Base-by-base conservation (phyloP, 1,140 invertebrate genomes). In the Neodiprion pinetum region DNA sequence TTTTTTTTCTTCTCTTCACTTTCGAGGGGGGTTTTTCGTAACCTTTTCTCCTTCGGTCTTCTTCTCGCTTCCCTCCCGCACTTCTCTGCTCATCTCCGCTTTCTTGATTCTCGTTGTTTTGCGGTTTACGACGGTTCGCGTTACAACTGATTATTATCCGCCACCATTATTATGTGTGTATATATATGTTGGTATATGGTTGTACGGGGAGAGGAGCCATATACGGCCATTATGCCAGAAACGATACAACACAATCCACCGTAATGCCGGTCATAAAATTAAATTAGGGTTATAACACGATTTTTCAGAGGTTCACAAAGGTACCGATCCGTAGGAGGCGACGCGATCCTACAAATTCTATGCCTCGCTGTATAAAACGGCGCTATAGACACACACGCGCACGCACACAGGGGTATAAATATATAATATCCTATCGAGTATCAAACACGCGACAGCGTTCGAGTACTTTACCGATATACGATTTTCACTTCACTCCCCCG, bases 241-340 rank as follows among this genome's bases (percentile, higher is more conserved):
- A 76, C 79, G 77, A 80, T 80, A 81, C 82, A 83, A 87, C 84
- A 87, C 86, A 85, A 85, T 84, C 81, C 83, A 77, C 82, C 79
- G 85, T 88, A 88, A 88, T 88, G 83, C 79, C 80, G 82, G 82
- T 81, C 86, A 88, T 88, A 88, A 88, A 88, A 89, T 88, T 89
- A 89, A 89, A 89, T 88, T 89, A 89, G 87, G 87, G 86, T 88
- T 88, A 88, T 89, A 89, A 89, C 86, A 84, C 85, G 84, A 87
- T 89, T 88, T 88, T 88, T 89, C 86, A 86, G 86, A 87, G 87
- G 84, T 82, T 82, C 80, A 77, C 77, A 79, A 80, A 80, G 70
- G 74, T 77, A 76, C 73, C 73, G 78, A 40, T 40, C 28, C 28
- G 28, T 40, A 40, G 28, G 28, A 40, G 28, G 28, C 28, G 28